Percentiles rank a stretch among this genome's conserved stretches.
Evolutionary conservation across 2,888 invertebrate species (phyloP).

Genomic region (Mesorhabditis spiculigera): DNA sequence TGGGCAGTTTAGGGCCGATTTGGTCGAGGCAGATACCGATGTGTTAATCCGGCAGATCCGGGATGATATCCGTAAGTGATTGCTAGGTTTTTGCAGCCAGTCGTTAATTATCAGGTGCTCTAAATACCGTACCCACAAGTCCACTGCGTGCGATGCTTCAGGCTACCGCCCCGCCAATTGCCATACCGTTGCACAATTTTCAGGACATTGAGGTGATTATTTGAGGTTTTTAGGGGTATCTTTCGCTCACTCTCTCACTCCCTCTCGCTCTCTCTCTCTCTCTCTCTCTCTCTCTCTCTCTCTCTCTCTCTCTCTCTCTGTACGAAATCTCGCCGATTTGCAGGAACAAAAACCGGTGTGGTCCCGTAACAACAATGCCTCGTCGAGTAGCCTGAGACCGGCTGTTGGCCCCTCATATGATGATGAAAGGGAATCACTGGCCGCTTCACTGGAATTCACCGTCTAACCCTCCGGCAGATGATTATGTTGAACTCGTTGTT

Average conservation of each 20-base stretch:
- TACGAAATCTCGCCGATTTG: no score
- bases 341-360: neutral
- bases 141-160: neutral
- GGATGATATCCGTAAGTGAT: slow-evolving; percentile 48
- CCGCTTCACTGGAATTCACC: neutral
- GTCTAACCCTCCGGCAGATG: neutral
- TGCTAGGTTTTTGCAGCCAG: neutral
- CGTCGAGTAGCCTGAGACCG: neutral
- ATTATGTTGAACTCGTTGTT: neutral
- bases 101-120: neutral
- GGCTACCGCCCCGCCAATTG: neutral
- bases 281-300: no score
- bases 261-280: no score
- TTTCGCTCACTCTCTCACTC: no score
- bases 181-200: slow-evolving; percentile 1
- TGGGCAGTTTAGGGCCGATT: slow-evolving; percentile 11
- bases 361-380: neutral
- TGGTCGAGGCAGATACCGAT: slow-evolving; percentile 53
- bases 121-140: neutral
- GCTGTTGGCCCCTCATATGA: neutral
- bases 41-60: slow-evolving; percentile 52
- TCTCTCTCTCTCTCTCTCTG: no score
- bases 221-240: no score
- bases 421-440: neutral
- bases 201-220: neutral